Conservation (phyloP, 1,140 invertebrate genomes). For the Caenorhabditis remanei region DNA sequence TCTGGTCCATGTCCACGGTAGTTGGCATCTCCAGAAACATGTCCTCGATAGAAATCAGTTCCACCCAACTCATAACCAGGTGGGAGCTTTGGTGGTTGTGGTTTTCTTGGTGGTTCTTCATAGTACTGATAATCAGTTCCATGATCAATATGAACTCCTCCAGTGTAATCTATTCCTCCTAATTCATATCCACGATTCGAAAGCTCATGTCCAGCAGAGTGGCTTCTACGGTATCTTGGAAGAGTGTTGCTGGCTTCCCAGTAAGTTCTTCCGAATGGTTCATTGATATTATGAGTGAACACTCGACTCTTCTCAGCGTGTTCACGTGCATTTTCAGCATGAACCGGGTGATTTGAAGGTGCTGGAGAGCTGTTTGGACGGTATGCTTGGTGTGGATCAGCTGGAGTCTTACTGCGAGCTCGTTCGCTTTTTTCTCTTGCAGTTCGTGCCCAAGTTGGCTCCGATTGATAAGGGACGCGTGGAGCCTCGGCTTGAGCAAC, state of each 20-base stretch:
- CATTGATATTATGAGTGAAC: constrained; percentile 57
- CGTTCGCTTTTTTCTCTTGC: constrained; percentile 68
- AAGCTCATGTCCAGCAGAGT: constrained; percentile 63
- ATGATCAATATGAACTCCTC: constrained; percentile 60
- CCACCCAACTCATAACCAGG: constrained; percentile 67
- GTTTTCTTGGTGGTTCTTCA: constrained; percentile 47
- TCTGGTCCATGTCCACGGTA: constrained; percentile 72
- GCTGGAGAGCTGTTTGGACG: constrained; percentile 25
- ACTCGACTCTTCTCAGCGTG: constrained; percentile 52
- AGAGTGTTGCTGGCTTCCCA: constrained; percentile 38
- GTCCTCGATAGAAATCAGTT: constrained; percentile 62
- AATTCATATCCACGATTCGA: constrained; percentile 71
- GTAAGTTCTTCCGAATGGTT: constrained; percentile 56
- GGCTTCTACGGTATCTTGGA: constrained; percentile 29
- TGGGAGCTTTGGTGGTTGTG: constrained; percentile 52
- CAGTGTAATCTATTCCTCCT: constrained; percentile 76
- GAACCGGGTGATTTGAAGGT: constrained; percentile 51
- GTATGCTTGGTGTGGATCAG: constrained; percentile 46
- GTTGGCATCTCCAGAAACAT: constrained; percentile 62
- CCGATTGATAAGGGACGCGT: constrained; percentile 67
- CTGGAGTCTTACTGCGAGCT: constrained; percentile 70
- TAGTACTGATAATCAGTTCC: constrained; percentile 58
- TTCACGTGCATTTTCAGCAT: constrained; percentile 57
- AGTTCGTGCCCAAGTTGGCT: constrained; percentile 68
- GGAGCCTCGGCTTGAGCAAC: constrained; percentile 69